Percentiles rank a stretch among this genome's conserved stretches.
phyloP scores from a whole-genome alignment of 1,140 invertebrate genomes.

The Drosophila kanapiae region DNA sequence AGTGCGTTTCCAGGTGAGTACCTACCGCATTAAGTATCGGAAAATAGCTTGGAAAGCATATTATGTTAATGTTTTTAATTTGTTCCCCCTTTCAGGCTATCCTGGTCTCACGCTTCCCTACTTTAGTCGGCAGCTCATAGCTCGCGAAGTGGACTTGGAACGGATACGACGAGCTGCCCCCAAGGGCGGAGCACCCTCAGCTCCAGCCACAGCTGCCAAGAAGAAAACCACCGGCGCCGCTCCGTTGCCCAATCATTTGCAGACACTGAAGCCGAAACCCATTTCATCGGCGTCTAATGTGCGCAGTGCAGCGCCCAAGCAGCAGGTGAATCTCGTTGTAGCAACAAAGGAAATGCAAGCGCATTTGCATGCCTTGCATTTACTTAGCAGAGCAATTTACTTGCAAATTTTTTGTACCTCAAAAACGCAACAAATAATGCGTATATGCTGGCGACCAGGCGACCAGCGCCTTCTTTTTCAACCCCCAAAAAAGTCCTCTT shows the following conservation, averaged over 20 bases:
- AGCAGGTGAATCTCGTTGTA: slow-evolving; percentile 53
- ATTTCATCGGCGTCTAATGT: slow-evolving; percentile 70
- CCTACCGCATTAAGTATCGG: too few relatives aligned
- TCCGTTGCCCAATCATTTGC: slow-evolving; percentile 88
- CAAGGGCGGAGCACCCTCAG: slow-evolving; percentile 41
- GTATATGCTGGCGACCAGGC: slow-evolving; percentile 6
- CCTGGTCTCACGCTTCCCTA: slow-evolving; percentile 86
- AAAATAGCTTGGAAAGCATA: too few relatives aligned
- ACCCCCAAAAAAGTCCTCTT: neutral
- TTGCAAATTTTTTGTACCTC: slow-evolving; percentile 60
- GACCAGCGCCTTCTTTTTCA: neutral
- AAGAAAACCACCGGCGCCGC: slow-evolving; percentile 33
- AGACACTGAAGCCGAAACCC: slow-evolving; percentile 87
- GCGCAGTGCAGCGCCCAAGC: slow-evolving; percentile 81
- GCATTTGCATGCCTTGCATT: slow-evolving; percentile 80
- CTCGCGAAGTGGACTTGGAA: slow-evolving; percentile 91
- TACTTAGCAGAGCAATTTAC: slow-evolving; percentile 79
- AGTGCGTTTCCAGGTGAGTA: slow-evolving; percentile 67
- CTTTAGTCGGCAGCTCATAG: slow-evolving; percentile 91
- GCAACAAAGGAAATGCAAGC: slow-evolving; percentile 15
- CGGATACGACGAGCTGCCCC: slow-evolving; percentile 87
- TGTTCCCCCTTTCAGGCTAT: slow-evolving; percentile 38
- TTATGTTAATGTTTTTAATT: neutral
- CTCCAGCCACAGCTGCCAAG: slow-evolving; percentile 20
- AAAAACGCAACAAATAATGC: slow-evolving; percentile 16